A percentile compares a stretch with the other conserved stretches of the same genome.
Conservation (phyloP, 1,140 invertebrate genomes). For the Drosophila novamexicana region DNA sequence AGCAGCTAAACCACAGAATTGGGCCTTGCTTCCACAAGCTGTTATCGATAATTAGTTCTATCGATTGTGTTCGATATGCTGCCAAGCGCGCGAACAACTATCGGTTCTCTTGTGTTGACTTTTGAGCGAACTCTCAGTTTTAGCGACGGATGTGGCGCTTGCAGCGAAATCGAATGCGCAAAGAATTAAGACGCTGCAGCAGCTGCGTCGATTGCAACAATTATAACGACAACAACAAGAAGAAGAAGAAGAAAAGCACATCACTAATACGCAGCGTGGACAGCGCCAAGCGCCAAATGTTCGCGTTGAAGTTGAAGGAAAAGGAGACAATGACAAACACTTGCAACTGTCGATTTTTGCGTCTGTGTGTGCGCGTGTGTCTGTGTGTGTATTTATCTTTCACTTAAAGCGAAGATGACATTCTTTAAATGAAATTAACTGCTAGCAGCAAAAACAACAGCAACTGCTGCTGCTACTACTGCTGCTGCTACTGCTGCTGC, state of each 20-base stretch:
- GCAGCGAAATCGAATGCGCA: conserved; percentile 48
- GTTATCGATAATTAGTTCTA: conserved; percentile 2
- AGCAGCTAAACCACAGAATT: too few relatives aligned
- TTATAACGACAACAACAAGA: background rate
- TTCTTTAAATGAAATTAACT: conserved; percentile 84
- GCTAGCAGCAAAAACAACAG: conserved; percentile 68
- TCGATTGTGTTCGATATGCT: background rate
- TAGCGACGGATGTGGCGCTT: conserved; percentile 16
- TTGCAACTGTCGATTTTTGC: conserved; percentile 50
- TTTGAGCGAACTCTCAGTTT: conserved; percentile 14
- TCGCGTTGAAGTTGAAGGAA: conserved; percentile 43
- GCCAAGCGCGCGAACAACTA: background rate
- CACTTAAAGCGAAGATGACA: conserved; percentile 84
- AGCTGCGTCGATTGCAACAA: background rate
- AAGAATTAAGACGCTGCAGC: conserved; percentile 43
- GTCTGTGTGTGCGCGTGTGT: conserved; percentile 34
- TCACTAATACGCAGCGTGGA: conserved; percentile 67
- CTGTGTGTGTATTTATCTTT: conserved; percentile 78
- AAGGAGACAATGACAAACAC: conserved; percentile 58
- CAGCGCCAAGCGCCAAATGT: conserved; percentile 36
- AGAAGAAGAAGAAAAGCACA: conserved; percentile 38
- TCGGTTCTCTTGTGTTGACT: conserved; percentile 1
- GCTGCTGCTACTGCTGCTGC: conserved; percentile 39
- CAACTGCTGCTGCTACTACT: conserved; percentile 26
- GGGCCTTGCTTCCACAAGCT: too few relatives aligned